phyloP scores from a whole-genome alignment of 2,797 vertebrate species.

The Centropyge bicolor region DNA sequence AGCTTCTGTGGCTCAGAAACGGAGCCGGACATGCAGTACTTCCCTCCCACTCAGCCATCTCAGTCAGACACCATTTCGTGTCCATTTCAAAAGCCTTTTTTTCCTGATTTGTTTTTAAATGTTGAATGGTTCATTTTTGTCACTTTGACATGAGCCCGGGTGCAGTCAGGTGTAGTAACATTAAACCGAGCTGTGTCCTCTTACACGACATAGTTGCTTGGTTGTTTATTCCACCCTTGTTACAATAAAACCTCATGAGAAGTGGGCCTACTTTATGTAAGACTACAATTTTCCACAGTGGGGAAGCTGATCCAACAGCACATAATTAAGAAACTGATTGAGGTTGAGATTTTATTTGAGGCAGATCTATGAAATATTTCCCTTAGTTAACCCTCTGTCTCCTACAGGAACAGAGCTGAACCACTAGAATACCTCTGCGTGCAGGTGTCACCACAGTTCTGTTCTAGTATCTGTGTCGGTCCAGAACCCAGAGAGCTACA shows the following conservation, averaged over 20 bases:
- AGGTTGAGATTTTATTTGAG: neutral
- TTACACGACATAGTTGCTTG: neutral
- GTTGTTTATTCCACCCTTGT: constrained; percentile 3
- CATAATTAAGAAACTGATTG: neutral
- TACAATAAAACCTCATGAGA: too few species aligned
- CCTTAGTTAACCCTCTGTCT: constrained; percentile 5
- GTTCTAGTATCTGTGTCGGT: neutral
- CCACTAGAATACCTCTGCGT: constrained; percentile 40
- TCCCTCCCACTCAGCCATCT: constrained; percentile 9
- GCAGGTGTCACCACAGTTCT: neutral
- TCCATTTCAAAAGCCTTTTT: constrained; percentile 24
- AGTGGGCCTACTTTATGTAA: neutral
- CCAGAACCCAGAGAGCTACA: neutral
- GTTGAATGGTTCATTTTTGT: constrained; percentile 14
- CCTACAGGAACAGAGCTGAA: constrained; percentile 21
- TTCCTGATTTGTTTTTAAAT: constrained; percentile 43
- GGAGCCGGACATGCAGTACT: constrained; percentile 13
- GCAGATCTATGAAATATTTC: neutral
- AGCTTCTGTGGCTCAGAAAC: constrained; percentile 14
- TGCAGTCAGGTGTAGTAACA: constrained; percentile 6
- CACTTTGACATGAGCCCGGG: constrained; percentile 3
- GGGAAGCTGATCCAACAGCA: constrained; percentile 7
- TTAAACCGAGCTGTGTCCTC: neutral
- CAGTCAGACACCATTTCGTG: neutral
- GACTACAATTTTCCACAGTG: neutral